Conservation (phyloP, 2,113 vertebrate genomes). For the Elaphurus davidianus region DNA sequence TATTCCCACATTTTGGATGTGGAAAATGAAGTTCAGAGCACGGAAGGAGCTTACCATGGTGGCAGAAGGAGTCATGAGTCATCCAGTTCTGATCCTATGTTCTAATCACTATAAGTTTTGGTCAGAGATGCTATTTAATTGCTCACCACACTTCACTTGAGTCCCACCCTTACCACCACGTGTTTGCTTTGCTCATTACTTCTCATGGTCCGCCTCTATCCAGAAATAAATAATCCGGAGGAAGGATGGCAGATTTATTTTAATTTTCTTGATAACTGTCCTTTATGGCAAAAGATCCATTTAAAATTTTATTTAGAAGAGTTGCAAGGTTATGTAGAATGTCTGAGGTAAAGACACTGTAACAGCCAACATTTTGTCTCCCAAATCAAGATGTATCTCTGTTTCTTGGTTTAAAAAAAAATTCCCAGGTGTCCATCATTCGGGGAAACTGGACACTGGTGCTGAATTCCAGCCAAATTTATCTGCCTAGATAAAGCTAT, state of each 20-base stretch:
- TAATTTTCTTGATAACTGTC: neutral
- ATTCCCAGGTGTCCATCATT: neutral
- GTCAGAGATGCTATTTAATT: neutral
- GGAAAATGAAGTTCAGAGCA: neutral
- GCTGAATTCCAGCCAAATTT: neutral
- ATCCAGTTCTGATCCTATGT: too few relatives aligned
- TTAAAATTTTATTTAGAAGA: neutral
- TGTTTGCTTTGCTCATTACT: neutral
- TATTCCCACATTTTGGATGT: neutral
- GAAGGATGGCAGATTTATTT: neutral
- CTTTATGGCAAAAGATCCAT: neutral
- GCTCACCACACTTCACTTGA: neutral
- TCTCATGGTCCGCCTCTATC: neutral
- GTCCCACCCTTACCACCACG: fast-evolving
- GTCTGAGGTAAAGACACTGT: neutral
- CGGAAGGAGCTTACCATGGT: too few relatives aligned
- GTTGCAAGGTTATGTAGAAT: neutral
- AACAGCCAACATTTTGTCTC: neutral
- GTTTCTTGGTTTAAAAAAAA: neutral
- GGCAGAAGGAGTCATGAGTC: too few relatives aligned
- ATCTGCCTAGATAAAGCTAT: neutral
- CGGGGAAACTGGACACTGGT: neutral
- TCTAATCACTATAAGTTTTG: too few relatives aligned
- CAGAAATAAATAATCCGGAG: neutral
- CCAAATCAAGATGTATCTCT: neutral